phyloP scores from a whole-genome alignment of 2,797 vertebrate genomes.

The Squalus acanthias region DNA sequence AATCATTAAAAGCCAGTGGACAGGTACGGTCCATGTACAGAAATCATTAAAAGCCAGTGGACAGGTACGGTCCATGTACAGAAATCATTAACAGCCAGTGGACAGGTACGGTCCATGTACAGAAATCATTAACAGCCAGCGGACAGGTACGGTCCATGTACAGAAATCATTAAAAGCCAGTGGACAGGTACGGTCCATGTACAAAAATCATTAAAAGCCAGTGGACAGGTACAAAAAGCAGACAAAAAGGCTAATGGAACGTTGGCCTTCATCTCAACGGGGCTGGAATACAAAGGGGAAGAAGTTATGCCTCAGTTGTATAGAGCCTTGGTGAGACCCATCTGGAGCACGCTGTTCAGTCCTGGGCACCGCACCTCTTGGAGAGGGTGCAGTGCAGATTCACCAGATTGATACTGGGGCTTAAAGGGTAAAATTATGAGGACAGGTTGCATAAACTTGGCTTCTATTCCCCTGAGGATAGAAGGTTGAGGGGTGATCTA shows the following conservation, averaged over 20 bases:
- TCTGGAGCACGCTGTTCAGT: neutral
- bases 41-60: neutral
- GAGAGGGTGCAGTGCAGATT: too few relatives aligned
- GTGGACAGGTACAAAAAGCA: neutral
- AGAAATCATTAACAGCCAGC: neutral
- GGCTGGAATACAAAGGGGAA: neutral
- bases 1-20: neutral
- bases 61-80: neutral
- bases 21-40: neutral
- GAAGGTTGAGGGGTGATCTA: neutral
- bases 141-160: neutral
- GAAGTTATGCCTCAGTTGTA: neutral
- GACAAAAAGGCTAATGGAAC: neutral
- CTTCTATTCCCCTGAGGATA: neutral
- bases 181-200: neutral
- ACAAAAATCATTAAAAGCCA: neutral
- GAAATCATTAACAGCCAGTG: neutral
- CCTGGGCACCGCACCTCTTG: neutral
- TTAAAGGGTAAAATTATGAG: neutral
- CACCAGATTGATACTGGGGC: too few relatives aligned
- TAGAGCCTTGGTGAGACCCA: neutral
- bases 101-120: neutral
- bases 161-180: neutral
- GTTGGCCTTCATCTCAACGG: neutral
- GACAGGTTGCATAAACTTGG: neutral